Base-by-base conservation (phyloP, 2,113 vertebrate genomes). In the Brachyhypopomus gauderio region DNA sequence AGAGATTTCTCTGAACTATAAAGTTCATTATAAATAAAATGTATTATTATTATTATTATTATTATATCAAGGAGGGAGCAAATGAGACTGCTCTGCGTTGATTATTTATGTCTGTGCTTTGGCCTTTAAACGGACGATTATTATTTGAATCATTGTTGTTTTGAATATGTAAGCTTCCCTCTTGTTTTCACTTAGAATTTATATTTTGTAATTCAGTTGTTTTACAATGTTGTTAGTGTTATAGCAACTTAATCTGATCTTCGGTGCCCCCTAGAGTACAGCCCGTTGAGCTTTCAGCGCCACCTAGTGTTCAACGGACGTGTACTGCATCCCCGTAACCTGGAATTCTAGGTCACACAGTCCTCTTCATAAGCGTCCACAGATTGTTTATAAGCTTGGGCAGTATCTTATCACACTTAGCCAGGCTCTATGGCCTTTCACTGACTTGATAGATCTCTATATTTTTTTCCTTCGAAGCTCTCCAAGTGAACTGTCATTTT, bases 281-380 rank as follows among this genome's bases (percentile, higher is more conserved):
- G 72, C 83, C 84, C 70, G 56, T 86, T 86, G 84, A 85, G 73
- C 78, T 83, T 56, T 27, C 77, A 89, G 85, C 79, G 76, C 88
- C 90, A 87, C 85, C 85, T 83, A 87, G 86, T 88, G 87, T 78
- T 83, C 75, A 41, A 5, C 20, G 41, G 19, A 19, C 30, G 45
- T 72, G 17, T 56, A n/a, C 8, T 70, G 38, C 4, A 19, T 4
- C 66, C 22, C 19, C 7, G 8, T 19, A 63, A n/a, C n/a, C 59
- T 77, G 7, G 11, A 63, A 36, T 34, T 5, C 52, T 19, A 19
- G n/a, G 9, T 34, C 30, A 52, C 45, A 14, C 45, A 78, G 55
- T 27, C 55, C 52, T 71, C 45, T 62, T 72, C n/a, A 67, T 71
- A 71, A 45, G 9, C 30, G 19, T 25, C 17, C 76, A 78, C 27